A percentile compares a stretch with the other conserved stretches of the same genome.
Evolutionary conservation across 2,888 invertebrate species (phyloP).

Genomic region (Melolontha melolontha): DNA sequence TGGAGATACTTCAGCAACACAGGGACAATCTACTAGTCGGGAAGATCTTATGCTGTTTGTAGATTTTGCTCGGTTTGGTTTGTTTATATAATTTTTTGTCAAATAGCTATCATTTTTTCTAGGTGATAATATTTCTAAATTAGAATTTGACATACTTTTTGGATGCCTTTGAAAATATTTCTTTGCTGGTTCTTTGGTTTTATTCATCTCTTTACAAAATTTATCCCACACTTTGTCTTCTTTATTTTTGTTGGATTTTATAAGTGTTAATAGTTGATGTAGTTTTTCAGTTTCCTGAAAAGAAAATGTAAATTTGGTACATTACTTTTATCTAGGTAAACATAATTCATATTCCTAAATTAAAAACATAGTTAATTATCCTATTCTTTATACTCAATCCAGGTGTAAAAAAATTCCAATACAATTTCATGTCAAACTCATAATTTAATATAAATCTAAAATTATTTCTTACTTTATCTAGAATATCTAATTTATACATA

Average conservation of each 20-base stretch:
- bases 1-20: not conserved
- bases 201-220: slow-evolving; percentile 38
- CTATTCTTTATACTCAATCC: no score
- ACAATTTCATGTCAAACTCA: not conserved
- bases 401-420: no score
- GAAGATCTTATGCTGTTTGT: slow-evolving; percentile 19
- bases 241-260: slow-evolving; percentile 40
- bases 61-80: slow-evolving; percentile 9
- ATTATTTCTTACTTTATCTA: slow-evolving; percentile 18
- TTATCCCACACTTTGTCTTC: slow-evolving; percentile 45
- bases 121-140: slow-evolving; percentile 36
- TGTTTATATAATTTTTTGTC: not conserved
- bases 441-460: not conserved
- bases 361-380: no score
- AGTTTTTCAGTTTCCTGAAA: slow-evolving; percentile 37
- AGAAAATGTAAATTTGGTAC: not conserved
- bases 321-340: not conserved
- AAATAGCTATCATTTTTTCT: not conserved
- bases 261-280: slow-evolving; percentile 28
- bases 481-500: slow-evolving; percentile 21
- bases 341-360: no score
- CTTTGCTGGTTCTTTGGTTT: slow-evolving; percentile 4
- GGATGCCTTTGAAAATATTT: slow-evolving; percentile 44
- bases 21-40: not conserved
- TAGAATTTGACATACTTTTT: slow-evolving; percentile 37